phyloP scores from a whole-genome alignment of 2,113 vertebrate genomes.

The Aptenodytes patagonicus region DNA sequence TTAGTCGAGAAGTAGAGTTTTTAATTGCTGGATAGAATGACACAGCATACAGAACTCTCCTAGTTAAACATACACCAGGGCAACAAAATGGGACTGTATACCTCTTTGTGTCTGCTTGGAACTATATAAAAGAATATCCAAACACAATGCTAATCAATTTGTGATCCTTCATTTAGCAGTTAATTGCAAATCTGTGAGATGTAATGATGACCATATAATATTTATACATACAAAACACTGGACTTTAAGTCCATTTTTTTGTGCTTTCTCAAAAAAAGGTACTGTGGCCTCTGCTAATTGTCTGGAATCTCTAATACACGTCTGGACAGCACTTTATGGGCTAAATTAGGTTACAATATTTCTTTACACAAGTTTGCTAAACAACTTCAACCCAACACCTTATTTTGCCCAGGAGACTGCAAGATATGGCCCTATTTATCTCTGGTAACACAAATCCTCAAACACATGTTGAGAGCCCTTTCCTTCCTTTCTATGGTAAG shows the following conservation, averaged over 20 bases:
- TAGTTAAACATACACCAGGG: not conserved
- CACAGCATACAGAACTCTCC: not conserved
- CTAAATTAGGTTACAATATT: not conserved
- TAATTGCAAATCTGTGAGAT: not conserved
- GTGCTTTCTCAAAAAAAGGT: not conserved
- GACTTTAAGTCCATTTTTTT: not conserved
- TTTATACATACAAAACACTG: not conserved
- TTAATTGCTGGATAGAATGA: not conserved
- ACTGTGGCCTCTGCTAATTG: not conserved
- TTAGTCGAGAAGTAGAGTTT: not conserved
- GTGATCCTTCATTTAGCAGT: not conserved
- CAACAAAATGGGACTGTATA: not conserved
- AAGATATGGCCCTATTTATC: not conserved
- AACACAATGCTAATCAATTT: not conserved
- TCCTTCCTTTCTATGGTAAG: not conserved
- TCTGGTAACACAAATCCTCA: not conserved
- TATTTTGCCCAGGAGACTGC: not conserved
- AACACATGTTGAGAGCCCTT: not conserved
- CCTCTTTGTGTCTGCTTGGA: not conserved
- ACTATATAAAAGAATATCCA: not conserved
- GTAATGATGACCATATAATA: not conserved
- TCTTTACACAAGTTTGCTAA: not conserved
- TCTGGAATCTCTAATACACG: not conserved
- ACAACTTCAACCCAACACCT: not conserved
- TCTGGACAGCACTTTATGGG: not conserved